Evolutionary conservation across 1,140 invertebrate species (phyloP).

Genomic region (Sycophaga agraensis): DNA sequence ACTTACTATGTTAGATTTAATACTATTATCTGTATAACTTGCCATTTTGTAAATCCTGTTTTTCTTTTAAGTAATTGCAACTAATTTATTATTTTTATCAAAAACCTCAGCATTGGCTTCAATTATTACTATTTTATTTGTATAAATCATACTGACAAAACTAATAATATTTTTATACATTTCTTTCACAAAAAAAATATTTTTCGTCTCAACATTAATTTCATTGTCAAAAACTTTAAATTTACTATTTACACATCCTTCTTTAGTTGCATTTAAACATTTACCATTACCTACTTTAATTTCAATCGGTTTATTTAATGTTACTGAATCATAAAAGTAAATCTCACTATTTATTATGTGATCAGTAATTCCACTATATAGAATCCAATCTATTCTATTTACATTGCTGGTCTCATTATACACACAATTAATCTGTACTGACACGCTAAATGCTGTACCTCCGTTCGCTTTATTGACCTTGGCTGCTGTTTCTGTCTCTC

Average conservation of each 20-base stretch:
- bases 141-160: background rate
- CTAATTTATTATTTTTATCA: conserved; percentile 21
- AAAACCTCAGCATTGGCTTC: background rate
- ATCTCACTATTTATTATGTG: conserved; percentile 1
- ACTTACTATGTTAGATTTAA: too few relatives aligned
- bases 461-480: background rate
- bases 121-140: background rate
- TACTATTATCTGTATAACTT: background rate
- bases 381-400: conserved; percentile 5
- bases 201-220: background rate
- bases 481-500: background rate
- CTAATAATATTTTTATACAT: conserved; percentile 15
- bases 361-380: background rate
- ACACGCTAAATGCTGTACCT: background rate
- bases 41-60: background rate
- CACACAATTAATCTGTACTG: background rate
- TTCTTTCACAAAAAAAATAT: background rate
- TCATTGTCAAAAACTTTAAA: background rate
- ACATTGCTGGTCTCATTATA: background rate
- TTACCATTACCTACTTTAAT: background rate
- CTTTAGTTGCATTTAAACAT: background rate
- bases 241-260: background rate
- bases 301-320: background rate
- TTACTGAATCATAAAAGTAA: background rate
- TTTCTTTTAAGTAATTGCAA: background rate